Base-by-base conservation (phyloP, 2,797 vertebrate species). In the Vipera latastei region DNA sequence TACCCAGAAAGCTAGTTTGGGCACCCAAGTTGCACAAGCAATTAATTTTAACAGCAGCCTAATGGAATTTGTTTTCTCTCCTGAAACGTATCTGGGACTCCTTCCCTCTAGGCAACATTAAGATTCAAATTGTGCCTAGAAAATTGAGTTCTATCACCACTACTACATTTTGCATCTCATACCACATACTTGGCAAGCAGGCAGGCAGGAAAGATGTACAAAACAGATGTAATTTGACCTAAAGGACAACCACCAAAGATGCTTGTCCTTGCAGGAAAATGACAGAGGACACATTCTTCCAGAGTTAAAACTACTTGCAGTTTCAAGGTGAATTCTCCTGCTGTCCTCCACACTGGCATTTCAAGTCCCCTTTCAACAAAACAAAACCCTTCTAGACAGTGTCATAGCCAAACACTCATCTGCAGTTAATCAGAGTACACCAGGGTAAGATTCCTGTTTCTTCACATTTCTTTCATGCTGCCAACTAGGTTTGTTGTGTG, bases 261-360 rank as follows among this genome's bases (percentile, higher is more conserved):
- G 32, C 69, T 89, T 65, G 57, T 86, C 89, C 14, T 28, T 85
- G 60, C 20, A 92, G 38, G 22, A 89, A 88, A 89, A 86, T 28
- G 89, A 60, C 38, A 57, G 59, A 88, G n/a, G 65, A 22, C 86
- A 85, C 38, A 85, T 89, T 86, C 38, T 89, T 28, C 7, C 59
- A 90, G 63, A 90, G 65, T 90, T 25, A 92, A 83, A 90, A 57
- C 91, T 86, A 63, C 89, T 88, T 78, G 48, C 14, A 8, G 57
- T 92, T 93, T 92, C 63, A 89, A 93, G 91, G 56, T 88, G 89
- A 90, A 26, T 55, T 86, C 51, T 57, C 57, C 89, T 85, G 86
- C 90, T 91, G 69, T 51, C 55, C 32, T 89, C 69, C 86, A 85
- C 69, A 32, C 86, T 63, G 85, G 55, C 57, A 48, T 65, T 91